Conservation (phyloP, 2,797 vertebrate species). For the Chelon labrosus region DNA sequence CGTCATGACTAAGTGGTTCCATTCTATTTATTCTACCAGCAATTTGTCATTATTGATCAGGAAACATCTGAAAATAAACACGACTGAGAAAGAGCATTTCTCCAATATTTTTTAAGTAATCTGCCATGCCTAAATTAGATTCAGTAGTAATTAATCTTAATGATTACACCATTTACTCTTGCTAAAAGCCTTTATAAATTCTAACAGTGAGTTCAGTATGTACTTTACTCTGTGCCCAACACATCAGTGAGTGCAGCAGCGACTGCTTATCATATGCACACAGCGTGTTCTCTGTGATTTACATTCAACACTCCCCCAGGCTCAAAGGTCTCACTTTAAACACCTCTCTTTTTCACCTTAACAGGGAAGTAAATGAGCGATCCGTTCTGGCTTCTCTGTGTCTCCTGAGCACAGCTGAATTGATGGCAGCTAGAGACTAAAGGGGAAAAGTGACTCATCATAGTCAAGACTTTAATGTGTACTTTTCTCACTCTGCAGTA, state of each 20-base stretch:
- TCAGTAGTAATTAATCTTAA: background rate
- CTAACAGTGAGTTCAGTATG: background rate
- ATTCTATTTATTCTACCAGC: too few species aligned
- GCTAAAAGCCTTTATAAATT: constrained; percentile 11
- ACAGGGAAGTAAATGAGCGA: constrained; percentile 50
- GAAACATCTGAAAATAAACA: too few species aligned
- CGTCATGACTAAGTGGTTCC: too few species aligned
- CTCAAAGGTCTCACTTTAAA: constrained; percentile 49
- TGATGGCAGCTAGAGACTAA: constrained; percentile 32
- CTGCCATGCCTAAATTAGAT: constrained; percentile 3
- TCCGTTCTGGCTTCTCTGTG: constrained; percentile 36
- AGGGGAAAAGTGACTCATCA: constrained; percentile 40
- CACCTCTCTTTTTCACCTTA: constrained; percentile 41
- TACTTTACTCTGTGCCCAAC: background rate
- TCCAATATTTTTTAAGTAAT: background rate
- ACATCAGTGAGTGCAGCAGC: constrained; percentile 8
- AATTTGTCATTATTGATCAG: too few species aligned
- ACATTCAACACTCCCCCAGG: constrained; percentile 23
- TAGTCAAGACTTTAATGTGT: constrained; percentile 33
- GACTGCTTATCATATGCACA: constrained; percentile 25
- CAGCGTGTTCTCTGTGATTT: constrained; percentile 40
- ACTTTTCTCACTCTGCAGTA: constrained; percentile 6
- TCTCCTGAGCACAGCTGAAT: constrained; percentile 39
- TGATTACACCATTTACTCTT: constrained; percentile 10
- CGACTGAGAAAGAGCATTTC: too few species aligned